Evolutionary conservation across 2,113 vertebrate species (phyloP), one percentile per base, ranked within the genome.

Genomic region (Halcyon senegalensis): DNA sequence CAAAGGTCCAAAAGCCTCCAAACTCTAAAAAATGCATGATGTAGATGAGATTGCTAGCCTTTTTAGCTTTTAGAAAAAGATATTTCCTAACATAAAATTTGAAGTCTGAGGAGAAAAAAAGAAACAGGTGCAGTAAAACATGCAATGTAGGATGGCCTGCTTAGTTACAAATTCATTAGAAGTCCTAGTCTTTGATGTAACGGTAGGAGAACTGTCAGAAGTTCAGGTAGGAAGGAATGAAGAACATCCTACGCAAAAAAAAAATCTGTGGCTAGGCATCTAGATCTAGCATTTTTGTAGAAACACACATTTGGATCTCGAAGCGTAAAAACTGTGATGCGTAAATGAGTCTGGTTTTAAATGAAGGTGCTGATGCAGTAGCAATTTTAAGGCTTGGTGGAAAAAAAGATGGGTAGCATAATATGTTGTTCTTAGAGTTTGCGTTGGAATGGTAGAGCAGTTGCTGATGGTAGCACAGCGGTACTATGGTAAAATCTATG

Each of bases 191-290:
- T 87, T 86, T 33, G 30, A 84, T 85, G 60, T 78, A 92, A 84
- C 0, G 8, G 83, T 88, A 84, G 74, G 84, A 78, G 55, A 92
- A 37, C 55, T 95, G 91, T 92, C 13, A 2, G 76, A 46, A 74
- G 89, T 89, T 92, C 91, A 96, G 93, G 80, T 94, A 94, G 79
- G 82, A 93, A 90, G 79, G 83, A 93, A 90, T 58, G 92, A 93
- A 92, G 85, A 95, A 43, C 90, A 90, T 94, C 90, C 92, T 88
- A 86, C 90, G 90, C 88, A 92, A 62, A 69, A 35, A 35, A 35
- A 35, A 93, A 89, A 81, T 94, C 80, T 93, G 66, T 88, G 83
- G 39, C 63, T 46, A 62, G 82, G 79, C 82, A 86, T 90, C 82
- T 76, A 80, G 63, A 73, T 88, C 43, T 82, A 27, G 58, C 37